phyloP scores from a whole-genome alignment of 2,113 vertebrate species.

The Rostratula benghalensis region DNA sequence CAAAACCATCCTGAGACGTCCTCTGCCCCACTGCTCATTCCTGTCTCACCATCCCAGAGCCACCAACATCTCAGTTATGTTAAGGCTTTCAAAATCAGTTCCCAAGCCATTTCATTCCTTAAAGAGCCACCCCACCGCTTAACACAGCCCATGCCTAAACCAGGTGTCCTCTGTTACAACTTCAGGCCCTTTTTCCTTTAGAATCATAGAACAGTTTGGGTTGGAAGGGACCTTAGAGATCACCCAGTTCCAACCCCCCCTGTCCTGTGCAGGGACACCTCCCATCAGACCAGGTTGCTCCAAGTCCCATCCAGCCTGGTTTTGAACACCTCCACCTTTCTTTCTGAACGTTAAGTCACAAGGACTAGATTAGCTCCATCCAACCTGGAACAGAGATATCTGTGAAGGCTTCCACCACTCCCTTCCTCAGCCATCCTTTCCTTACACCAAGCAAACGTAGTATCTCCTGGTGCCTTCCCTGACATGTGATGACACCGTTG shows the following conservation, averaged over 20 bases:
- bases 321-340: neutral
- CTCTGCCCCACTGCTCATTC: neutral
- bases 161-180: neutral
- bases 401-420: neutral
- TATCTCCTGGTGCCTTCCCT: neutral
- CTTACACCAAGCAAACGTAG: neutral
- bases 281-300: too few relatives aligned
- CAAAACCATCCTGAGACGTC: neutral
- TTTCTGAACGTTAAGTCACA: neutral
- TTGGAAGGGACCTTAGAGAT: too few relatives aligned
- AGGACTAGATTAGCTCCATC: neutral
- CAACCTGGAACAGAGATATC: neutral
- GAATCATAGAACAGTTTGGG: too few relatives aligned
- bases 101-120: neutral
- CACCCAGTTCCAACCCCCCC: too few relatives aligned
- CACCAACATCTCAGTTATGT: neutral
- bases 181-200: neutral
- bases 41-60: neutral
- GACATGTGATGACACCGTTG: accelerated
- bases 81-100: neutral
- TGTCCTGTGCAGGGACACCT: too few relatives aligned
- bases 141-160: neutral
- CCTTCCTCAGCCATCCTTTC: neutral
- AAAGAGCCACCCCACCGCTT: neutral
- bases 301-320: too few relatives aligned